These are phyloP conservation scores for Oopsacas minuta DNA, from an alignment of 37 sponge, comb jelly and placozoan species.

Conservation along the genomic window DNA sequence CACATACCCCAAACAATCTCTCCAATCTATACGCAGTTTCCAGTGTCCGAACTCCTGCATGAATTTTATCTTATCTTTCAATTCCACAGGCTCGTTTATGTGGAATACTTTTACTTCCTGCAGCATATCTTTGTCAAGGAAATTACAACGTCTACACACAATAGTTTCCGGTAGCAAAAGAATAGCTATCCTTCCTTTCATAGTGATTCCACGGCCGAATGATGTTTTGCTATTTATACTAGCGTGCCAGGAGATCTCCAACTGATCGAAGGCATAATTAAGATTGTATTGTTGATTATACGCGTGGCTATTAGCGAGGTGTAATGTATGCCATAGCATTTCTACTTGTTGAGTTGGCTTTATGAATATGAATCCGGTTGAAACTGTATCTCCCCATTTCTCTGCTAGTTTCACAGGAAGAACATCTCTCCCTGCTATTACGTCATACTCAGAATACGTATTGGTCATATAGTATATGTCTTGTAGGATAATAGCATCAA, in stretches of 20 bases:
- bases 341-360: background rate
- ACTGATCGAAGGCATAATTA: background rate
- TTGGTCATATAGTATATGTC: background rate
- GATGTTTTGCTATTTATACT: background rate
- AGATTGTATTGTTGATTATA: background rate
- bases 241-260: background rate
- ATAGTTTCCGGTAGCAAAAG: background rate
- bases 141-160: background rate
- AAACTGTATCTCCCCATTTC: background rate
- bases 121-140: background rate
- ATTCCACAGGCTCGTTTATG: background rate
- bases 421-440: background rate
- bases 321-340: background rate
- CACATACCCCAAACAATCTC: background rate
- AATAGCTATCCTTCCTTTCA: background rate
- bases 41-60: constrained; percentile 4
- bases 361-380: background rate
- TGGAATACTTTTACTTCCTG: background rate
- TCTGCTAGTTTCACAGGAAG: background rate
- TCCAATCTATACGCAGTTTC: constrained; percentile 11
- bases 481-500: background rate
- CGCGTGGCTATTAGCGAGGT: background rate
- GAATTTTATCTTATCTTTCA: background rate
- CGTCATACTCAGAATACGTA: constrained; percentile 2
- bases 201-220: background rate